Base-by-base conservation (phyloP, 2,113 vertebrate genomes). In the Lipophrys pholis region DNA sequence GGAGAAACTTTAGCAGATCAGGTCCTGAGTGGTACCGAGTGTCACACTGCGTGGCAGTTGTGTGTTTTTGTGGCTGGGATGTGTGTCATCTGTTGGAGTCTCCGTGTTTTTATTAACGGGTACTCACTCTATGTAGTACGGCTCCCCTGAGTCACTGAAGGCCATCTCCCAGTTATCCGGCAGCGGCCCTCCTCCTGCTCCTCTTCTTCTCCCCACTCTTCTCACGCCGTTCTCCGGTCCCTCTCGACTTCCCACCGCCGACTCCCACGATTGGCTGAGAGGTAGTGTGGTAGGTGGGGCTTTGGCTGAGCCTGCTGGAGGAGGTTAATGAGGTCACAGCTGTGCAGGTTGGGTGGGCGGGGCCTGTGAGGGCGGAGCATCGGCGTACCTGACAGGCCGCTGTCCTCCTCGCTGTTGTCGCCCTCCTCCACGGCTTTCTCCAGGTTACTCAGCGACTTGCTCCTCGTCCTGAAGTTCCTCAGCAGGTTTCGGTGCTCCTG, bases 381-480 rank as follows among this genome's bases (percentile, higher is more conserved):
- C n/a, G n/a, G 43, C 30, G 5, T 57, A 77, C 92, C 91, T 55
- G 92, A 89, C 40, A 91, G 82, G 0, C 90, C 91, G 0, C 90
- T 87, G 83, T 94, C 93, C 72, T 94, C 93, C 82, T 94, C 93
- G 4, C 93, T 94, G 91, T 93, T 92, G 64, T 94, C 93, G 14
- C 91, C 93, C 42, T 94, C 93, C 83, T 94, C 94, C 38, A 88
- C 92, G 1, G 92, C 90, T 50, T 94, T 94, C 85, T 94, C 94
- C 83, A 94, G 87, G 84, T 94, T 94, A 46, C 93, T 94, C 67
- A 94, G 91, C n/a, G 92, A 93, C 69, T 94, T 94, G 92, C 94
- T 94, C 41, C 94, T 89, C 0, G 93, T 94, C 54, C 93, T 82
- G 87, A 94, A 94, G 84, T 94, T 94, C 73, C 92, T 80, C 73